These are phyloP conservation scores for Malacoctenus gilli DNA, from an alignment of 2,797 vertebrate species.

Conservation along the genomic window DNA sequence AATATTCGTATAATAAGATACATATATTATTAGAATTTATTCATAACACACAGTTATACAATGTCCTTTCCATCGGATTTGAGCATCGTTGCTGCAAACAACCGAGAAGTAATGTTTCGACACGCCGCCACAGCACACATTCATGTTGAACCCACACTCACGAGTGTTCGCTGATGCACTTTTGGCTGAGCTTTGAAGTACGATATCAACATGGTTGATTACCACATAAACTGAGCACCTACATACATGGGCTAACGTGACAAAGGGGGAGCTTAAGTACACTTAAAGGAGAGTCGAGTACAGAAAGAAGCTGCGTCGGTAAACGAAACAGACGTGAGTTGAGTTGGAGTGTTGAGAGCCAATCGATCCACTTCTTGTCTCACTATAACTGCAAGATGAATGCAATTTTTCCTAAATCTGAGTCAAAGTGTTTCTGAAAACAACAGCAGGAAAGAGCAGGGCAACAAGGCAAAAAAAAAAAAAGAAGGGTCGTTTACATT, in stretches of 20 bases:
- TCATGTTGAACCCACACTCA: slow-evolving; percentile 9
- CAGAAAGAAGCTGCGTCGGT: slow-evolving; percentile 28
- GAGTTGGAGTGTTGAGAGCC: background rate
- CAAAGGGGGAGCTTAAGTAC: slow-evolving; percentile 63
- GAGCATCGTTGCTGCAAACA: slow-evolving; percentile 11
- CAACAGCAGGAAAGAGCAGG: slow-evolving; percentile 1
- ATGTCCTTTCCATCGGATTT: slow-evolving; percentile 13
- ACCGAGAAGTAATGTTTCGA: background rate
- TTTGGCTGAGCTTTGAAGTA: slow-evolving; percentile 21
- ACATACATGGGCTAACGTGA: slow-evolving; percentile 18
- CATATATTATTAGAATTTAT: too few relatives aligned
- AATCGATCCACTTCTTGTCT: slow-evolving; percentile 1
- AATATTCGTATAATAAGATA: too few relatives aligned
- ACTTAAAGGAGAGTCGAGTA: slow-evolving; percentile 61
- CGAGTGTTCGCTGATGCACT: slow-evolving; percentile 9
- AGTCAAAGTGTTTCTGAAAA: background rate
- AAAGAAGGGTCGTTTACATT: slow-evolving; percentile 27
- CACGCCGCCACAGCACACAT: slow-evolving; percentile 8
- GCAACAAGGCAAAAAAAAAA: slow-evolving; percentile 11
- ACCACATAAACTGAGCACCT: too few relatives aligned
- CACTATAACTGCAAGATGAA: background rate
- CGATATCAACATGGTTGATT: too few relatives aligned
- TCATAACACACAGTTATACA: too few relatives aligned
- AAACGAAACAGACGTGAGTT: slow-evolving; percentile 16
- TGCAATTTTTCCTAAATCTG: background rate